Conservation (phyloP, 2,797 vertebrate species). For the Pyrocephalus nanus region DNA sequence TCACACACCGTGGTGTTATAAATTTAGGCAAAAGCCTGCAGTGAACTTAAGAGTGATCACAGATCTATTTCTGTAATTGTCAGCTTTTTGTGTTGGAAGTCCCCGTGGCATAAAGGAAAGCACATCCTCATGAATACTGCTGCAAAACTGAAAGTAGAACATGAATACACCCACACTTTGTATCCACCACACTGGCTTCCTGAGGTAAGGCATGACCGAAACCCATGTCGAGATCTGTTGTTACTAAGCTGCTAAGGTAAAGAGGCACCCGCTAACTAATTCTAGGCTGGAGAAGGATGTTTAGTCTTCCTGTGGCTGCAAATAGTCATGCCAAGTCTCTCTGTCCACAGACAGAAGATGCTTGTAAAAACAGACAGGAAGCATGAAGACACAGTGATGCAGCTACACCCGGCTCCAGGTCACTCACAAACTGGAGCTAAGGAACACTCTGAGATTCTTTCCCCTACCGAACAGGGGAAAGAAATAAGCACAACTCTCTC, state of each 20-base stretch:
- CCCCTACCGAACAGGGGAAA: not conserved
- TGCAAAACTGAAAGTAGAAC: slow-evolving; percentile 2
- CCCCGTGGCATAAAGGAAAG: not conserved
- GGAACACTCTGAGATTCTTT: not conserved
- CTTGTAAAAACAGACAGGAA: not conserved
- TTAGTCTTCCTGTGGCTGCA: not conserved
- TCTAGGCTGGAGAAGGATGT: not conserved
- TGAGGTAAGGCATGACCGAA: not conserved
- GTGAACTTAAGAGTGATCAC: not conserved
- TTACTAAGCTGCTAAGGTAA: not conserved
- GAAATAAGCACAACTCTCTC: not conserved
- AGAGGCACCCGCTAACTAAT: not conserved
- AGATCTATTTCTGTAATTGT: not conserved
- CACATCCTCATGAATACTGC: not conserved
- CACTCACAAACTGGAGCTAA: not conserved
- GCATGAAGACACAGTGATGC: not conserved
- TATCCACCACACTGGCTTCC: not conserved
- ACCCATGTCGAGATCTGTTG: not conserved
- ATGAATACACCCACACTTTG: not conserved
- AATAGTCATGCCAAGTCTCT: not conserved
- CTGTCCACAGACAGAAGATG: not conserved
- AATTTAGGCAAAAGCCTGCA: not conserved
- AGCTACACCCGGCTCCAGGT: not conserved
- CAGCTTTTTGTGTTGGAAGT: not conserved
- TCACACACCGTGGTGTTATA: not conserved